These are phyloP conservation scores for Kryptopterus vitreolus DNA, from an alignment of 2,797 vertebrate species.

Conservation along the genomic window DNA sequence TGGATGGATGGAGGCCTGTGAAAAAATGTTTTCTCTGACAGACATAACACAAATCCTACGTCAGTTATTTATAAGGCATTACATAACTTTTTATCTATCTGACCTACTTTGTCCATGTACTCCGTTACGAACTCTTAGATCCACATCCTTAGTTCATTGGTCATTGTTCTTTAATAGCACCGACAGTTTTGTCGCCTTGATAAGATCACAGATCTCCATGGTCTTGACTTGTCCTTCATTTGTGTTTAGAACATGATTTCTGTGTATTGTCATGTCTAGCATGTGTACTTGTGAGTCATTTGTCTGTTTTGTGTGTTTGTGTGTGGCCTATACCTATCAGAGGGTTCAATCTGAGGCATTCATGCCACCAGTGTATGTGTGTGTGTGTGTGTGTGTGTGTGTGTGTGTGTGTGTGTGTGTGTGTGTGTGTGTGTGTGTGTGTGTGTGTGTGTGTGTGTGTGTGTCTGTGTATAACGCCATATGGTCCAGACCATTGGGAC, in stretches of 20 bases:
- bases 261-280: conserved; percentile 18
- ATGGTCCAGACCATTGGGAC: conserved; percentile 61
- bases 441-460: conserved; percentile 51
- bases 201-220: too few species aligned
- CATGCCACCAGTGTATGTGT: conserved; percentile 51
- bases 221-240: too few species aligned
- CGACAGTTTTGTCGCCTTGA: too few species aligned
- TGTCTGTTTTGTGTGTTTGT: conserved; percentile 22
- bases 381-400: conserved; percentile 49
- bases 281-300: conserved; percentile 1
- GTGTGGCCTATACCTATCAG: conserved; percentile 40
- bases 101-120: too few species aligned
- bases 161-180: too few species aligned
- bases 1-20: conserved; percentile 17
- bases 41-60: too few species aligned
- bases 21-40: conserved; percentile 29
- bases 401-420: conserved; percentile 49
- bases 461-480: conserved; percentile 59
- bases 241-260: neutral
- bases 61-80: too few species aligned
- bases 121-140: too few species aligned
- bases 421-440: conserved; percentile 50
- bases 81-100: too few species aligned
- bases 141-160: too few species aligned
- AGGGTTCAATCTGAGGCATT: conserved; percentile 60